Percentiles rank a stretch among this genome's conserved stretches.
phyloP scores from a whole-genome alignment of 2,888 invertebrate genomes.

The Xestia sexstrigata region DNA sequence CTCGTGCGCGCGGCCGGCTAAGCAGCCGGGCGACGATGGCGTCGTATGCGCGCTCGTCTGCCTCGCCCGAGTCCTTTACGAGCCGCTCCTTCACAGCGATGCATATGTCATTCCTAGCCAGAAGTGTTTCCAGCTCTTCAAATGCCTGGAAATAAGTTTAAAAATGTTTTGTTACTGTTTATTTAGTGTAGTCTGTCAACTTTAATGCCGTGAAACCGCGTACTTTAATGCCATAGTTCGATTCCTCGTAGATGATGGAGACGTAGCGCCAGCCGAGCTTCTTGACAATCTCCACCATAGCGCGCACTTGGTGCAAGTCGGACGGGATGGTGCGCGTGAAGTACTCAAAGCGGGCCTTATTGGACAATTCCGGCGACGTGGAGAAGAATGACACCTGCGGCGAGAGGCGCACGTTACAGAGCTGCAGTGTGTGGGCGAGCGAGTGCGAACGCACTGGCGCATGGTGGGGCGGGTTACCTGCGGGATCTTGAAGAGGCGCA shows the following conservation, averaged over 20 bases:
- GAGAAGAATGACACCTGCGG: slow-evolving; percentile 98
- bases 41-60: slow-evolving; percentile 96
- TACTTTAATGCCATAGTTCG: slow-evolving; percentile 98
- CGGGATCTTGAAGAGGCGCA: slow-evolving; percentile 98
- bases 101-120: slow-evolving; percentile 96
- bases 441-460: background rate
- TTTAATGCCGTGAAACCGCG: slow-evolving; percentile 61
- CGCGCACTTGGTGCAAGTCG: slow-evolving; percentile 98
- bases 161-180: background rate
- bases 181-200: background rate
- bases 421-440: background rate
- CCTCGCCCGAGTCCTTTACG: slow-evolving; percentile 98
- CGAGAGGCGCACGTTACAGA: background rate
- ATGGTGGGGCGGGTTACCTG: slow-evolving; percentile 82
- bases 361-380: slow-evolving; percentile 97
- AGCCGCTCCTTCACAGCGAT: slow-evolving; percentile 98
- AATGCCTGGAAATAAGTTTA: slow-evolving; percentile 92
- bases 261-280: slow-evolving; percentile 98
- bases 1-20: slow-evolving; percentile 96
- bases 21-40: slow-evolving; percentile 95
- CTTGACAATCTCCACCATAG: slow-evolving; percentile 98
- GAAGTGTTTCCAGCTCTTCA: slow-evolving; percentile 96
- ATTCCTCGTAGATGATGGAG: slow-evolving; percentile 98
- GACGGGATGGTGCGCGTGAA: slow-evolving; percentile 98
- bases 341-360: slow-evolving; percentile 98